A percentile compares a stretch with the other conserved stretches of the same genome.
Conservation (phyloP, 1,140 invertebrate genomes). For the Orchestia grillus region DNA sequence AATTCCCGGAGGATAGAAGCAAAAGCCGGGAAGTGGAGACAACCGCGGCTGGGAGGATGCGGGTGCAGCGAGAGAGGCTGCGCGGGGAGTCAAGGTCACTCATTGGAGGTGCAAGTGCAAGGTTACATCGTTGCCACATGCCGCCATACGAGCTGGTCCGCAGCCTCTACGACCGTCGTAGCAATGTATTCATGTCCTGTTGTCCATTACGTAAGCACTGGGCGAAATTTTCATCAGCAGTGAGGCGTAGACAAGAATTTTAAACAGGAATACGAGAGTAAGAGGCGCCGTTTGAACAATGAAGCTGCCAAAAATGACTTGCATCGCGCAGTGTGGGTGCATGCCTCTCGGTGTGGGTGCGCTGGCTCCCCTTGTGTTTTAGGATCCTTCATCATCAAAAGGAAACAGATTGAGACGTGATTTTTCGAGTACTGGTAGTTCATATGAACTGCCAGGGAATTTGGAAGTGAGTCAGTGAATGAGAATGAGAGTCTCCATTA, state of each 20-base stretch:
- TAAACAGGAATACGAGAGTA: neutral
- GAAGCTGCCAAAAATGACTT: neutral
- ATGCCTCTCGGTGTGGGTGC: neutral
- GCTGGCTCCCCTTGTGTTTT: neutral
- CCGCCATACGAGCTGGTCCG: neutral
- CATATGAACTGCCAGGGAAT: neutral
- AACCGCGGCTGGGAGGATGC: too few species aligned
- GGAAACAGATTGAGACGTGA: too few species aligned
- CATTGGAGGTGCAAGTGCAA: conserved; percentile 6
- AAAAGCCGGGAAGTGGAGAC: neutral
- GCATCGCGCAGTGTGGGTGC: neutral
- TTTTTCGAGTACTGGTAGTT: neutral
- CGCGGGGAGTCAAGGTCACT: neutral
- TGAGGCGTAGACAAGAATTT: neutral
- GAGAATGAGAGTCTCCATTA: neutral
- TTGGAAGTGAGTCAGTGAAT: neutral
- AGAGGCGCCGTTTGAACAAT: neutral
- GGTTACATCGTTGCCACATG: neutral
- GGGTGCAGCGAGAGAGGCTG: neutral
- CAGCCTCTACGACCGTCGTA: too few species aligned
- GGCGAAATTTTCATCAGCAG: neutral
- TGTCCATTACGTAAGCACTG: neutral
- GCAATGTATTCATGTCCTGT: too few species aligned
- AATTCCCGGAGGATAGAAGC: neutral
- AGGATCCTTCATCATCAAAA: neutral